phyloP scores from a whole-genome alignment of 2,888 invertebrate species.

The Sericinus montela region DNA sequence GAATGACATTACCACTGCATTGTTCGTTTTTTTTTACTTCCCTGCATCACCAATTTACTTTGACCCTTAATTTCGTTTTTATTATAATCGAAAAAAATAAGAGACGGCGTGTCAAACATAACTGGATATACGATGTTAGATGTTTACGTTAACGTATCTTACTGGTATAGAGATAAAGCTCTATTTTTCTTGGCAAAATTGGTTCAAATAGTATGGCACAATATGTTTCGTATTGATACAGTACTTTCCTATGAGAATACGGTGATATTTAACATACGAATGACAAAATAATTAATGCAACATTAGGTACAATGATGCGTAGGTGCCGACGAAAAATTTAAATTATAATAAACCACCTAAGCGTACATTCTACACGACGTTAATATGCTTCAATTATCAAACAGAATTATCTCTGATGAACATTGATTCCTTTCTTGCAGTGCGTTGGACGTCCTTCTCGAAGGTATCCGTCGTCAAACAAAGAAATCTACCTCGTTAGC shows the following conservation, averaged over 20 bases:
- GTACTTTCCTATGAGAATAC: neutral
- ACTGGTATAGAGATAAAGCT: slow-evolving; percentile 8
- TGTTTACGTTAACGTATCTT: slow-evolving; percentile 7
- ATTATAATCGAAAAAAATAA: neutral
- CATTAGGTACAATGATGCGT: neutral
- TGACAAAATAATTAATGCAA: neutral
- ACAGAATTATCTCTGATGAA: slow-evolving; percentile 8
- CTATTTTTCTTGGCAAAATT: neutral
- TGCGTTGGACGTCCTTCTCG: slow-evolving; percentile 28
- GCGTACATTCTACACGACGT: neutral
- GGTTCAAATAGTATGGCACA: neutral
- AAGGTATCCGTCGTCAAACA: slow-evolving; percentile 30
- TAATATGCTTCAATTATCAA: slow-evolving; percentile 9
- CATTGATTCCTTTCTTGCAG: slow-evolving; percentile 16
- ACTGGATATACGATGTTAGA: neutral
- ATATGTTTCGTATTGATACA: neutral
- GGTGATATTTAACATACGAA: neutral
- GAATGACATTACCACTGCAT: slow-evolving; percentile 46
- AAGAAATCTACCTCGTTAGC: slow-evolving; percentile 47
- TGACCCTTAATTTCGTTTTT: slow-evolving; percentile 16
- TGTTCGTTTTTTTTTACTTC: slow-evolving; percentile 45
- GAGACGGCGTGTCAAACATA: neutral
- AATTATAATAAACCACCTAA: too few relatives aligned
- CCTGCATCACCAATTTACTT: slow-evolving; percentile 23
- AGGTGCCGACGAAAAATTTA: neutral